Evolutionary conservation across 2,888 invertebrate species (phyloP), one percentile per base, ranked within the genome.

Genomic region (Catocala sponsa): DNA sequence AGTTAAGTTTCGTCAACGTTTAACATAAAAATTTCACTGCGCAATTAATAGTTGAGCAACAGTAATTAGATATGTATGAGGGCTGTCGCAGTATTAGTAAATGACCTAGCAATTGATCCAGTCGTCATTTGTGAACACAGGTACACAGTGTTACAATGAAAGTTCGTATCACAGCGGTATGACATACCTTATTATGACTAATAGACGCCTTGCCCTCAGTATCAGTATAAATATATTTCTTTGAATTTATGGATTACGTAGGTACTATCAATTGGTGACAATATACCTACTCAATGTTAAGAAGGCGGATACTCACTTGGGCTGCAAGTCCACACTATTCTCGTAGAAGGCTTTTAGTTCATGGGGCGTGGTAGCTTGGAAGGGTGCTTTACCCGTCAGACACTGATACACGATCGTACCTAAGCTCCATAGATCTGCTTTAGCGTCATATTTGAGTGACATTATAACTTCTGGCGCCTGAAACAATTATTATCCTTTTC

Each of bases 391-490:
- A 68, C 99, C 99, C 33, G 99, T 99, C 73, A 99, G 95, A 94
- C 99, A 99, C 92, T 99, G 99, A 94, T 98, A 99, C 64, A 99
- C 98, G 80, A 99, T 99, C 13, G 99, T 99, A 58, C 99, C 99
- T 79, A 99, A 95, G 75, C 99, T 99, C 99, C 99, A 99, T 63
- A 99, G 96, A 94, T 99, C 99, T 9, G 99, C 99, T 95, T 99
- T 99, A 58, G 99, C 99, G 91, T 99, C 99, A 88, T 99, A 99
- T 86, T 99, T 98, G 69, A 98, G 94, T 2, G 99, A 99, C 99
- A 99, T 99, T 82, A 99, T 99, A 58, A 99, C 99, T 95, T 99
- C 99, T 0, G 99, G 99, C 42, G 99, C 99, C 98, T 97, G 87
- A 68, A 50, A 67, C 49, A 46, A 54, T n/a, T 58, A 47, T 38